Conservation (phyloP, 2,113 vertebrate genomes). For the Oryzias melastigma region DNA sequence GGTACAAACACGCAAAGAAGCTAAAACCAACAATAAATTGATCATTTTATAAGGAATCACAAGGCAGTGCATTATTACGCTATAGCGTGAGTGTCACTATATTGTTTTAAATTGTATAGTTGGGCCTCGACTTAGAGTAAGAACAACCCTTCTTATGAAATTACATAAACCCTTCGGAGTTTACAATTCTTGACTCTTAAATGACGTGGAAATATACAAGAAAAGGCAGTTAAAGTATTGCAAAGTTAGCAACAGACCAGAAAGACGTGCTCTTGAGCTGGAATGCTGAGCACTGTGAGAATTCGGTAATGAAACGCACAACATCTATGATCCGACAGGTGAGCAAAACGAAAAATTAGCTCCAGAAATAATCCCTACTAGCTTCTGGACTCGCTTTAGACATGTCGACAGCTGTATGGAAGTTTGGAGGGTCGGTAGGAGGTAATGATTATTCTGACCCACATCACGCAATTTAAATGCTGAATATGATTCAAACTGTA, state of each 20-base stretch:
- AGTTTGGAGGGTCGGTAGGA: constrained; percentile 5
- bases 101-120: neutral
- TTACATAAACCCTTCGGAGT: constrained; percentile 14
- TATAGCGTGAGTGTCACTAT: too few species aligned
- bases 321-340: constrained; percentile 71
- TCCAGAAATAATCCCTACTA: constrained; percentile 64
- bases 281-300: constrained; percentile 63
- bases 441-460: too few species aligned
- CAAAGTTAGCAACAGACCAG: constrained; percentile 33
- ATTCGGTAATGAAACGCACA: constrained; percentile 69
- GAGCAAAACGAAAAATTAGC: constrained; percentile 62
- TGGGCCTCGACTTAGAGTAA: constrained; percentile 35
- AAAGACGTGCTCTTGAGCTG: constrained; percentile 21
- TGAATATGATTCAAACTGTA: neutral
- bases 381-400: constrained; percentile 1
- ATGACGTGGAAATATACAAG: constrained; percentile 33
- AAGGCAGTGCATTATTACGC: too few species aligned
- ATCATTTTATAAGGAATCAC: too few species aligned
- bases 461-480: neutral
- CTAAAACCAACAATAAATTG: too few species aligned
- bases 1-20: too few species aligned
- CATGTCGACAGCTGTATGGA: constrained; percentile 65
- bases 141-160: constrained; percentile 29
- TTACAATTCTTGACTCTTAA: constrained; percentile 30
- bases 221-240: constrained; percentile 26